Base-by-base conservation (phyloP, 2,888 invertebrate genomes). In the Limenitis camilla region DNA sequence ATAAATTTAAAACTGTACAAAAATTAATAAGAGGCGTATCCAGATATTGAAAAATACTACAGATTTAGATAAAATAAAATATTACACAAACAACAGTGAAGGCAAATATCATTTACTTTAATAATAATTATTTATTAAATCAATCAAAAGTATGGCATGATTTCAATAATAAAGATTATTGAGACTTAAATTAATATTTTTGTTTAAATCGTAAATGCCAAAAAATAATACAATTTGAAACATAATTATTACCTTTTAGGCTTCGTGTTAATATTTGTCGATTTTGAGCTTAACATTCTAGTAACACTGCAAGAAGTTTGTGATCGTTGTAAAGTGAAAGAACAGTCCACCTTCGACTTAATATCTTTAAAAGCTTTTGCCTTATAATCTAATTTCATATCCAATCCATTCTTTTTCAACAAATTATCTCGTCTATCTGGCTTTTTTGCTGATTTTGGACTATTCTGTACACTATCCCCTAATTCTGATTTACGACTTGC, bases 301-400 rank as follows among this genome's bases (percentile, higher is more conserved):
- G 76, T 78, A 46, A 88, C 84, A 69, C 82, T 84, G 63, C 85
- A 82, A 7, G 88, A 81, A 52, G 88, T 89, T 67, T 86, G 86
- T 44, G 86, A 86, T 57, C 86, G 72, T 75, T 88, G 85, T 59
- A 86, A 70, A 6, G 85, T 82, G 66, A 84, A 84, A 19, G 88
- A 85, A 68, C 90, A 90, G 60, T 90, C 89, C 56, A 96, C 93
- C 80, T 95, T 94, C 42, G 96, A 95, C 78, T 96, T 97, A 33
- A 97, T 93, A 74, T 97, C 96, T 78, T 94, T 95, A 61, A 92
- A 91, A 8, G 92, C 91, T 71, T 93, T 93, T 36, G 89, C 88
- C 66, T 91, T 91, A 63, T 90, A 91, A 64, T 94, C 93, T 45
- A 84, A 89, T 78, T 92, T 94, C 91, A 94, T 92, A 45, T 96